Evolutionary conservation across 2,113 vertebrate genomes (phyloP), one percentile per base, ranked within the genome.

Genomic region (Hippopotamus amphibius): DNA sequence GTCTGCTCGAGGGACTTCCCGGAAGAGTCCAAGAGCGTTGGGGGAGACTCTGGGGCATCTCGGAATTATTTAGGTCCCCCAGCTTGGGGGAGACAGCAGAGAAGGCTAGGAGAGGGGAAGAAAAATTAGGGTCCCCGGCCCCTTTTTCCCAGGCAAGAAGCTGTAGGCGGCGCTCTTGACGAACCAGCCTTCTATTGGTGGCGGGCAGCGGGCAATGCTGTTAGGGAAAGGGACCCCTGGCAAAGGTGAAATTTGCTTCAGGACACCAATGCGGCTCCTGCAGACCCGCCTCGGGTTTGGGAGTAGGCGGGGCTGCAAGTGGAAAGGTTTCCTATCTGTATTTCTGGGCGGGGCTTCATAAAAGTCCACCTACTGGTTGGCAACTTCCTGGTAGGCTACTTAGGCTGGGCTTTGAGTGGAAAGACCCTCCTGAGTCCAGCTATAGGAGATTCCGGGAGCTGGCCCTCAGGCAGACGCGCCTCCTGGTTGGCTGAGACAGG

Each of bases 371-470:
- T 43, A 16, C 46, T 53, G 83, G 33, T 41, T 71, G 96, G 90
- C 26, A 2, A 10, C 2, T 1, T 6, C 55, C 55, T 57, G 55
- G 5, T 24, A 24, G 48, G 59, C 21, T 15, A 1, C 33, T 4
- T 7, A 2, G 83, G 90, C 57, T 48, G 59, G 30, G n/a, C 90
- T 91, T 85, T 0, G 2, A 37, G 6, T 2, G 24, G 30, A 33
- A 17, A 33, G 30, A 11, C 1, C 0, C 30, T 15, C 7, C 6
- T 0, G n/a, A 4, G 43, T 46, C 15, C 37, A 1, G 19, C 24
- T 41, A 17, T 37, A 8, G n/a, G 71, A 3, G 9, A 11, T 33
- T 4, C 11, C 0, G 3, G n/a, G 37, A 95, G 79, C 81, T 86
- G 84, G 94, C 30, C 15, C 4, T 72, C 37, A 14, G 24, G 43